A percentile compares a stretch with the other conserved stretches of the same genome.
phyloP scores from a whole-genome alignment of 2,113 vertebrate species.

The Struthidea cinerea region DNA sequence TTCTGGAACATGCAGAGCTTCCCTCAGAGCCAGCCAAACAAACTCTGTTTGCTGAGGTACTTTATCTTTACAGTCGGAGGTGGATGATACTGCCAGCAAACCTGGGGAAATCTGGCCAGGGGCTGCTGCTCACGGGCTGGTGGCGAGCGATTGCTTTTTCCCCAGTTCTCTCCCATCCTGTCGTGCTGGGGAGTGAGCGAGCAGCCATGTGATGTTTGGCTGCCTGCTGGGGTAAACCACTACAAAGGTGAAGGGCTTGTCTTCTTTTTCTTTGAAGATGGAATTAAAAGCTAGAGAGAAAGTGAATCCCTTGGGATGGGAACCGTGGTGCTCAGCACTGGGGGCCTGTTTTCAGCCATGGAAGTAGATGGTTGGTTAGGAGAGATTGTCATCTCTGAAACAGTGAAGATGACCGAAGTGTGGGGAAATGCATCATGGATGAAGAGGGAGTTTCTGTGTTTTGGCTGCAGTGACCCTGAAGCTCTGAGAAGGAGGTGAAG shows the following conservation, averaged over 20 bases:
- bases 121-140: background rate
- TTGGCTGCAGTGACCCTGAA: background rate
- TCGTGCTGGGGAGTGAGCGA: rapidly evolving
- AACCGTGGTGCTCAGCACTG: rapidly evolving
- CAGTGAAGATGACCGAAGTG: background rate
- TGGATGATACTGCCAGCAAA: background rate
- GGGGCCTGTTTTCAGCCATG: background rate
- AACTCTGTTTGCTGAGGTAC: background rate
- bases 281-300: background rate
- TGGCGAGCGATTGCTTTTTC: rapidly evolving
- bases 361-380: background rate
- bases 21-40: background rate
- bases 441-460: background rate
- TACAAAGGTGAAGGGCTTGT: background rate
- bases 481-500: background rate
- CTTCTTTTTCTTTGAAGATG: background rate
- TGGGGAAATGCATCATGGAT: background rate
- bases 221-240: background rate
- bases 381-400: background rate
- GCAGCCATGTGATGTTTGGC: background rate
- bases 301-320: background rate
- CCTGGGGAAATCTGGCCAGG: background rate
- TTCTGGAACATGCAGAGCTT: background rate
- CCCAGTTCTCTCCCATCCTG: background rate
- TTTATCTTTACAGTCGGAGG: background rate